Evolutionary conservation across 2,888 invertebrate species (phyloP), one percentile per base, ranked within the genome.

Genomic region (Sesia apiformis): DNA sequence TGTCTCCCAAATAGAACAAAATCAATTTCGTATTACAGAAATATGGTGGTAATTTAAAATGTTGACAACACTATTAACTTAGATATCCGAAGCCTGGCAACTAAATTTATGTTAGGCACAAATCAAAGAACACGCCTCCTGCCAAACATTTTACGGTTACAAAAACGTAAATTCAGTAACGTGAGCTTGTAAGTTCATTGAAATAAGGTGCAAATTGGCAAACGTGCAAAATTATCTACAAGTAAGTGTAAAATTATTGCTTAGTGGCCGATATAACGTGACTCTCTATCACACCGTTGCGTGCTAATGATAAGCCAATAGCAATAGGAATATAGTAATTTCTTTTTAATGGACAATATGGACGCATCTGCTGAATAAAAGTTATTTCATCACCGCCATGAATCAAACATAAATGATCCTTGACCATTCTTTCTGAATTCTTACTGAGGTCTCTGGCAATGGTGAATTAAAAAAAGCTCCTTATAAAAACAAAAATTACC

Each of bases 111-210:
- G 67, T 63, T 59, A 61, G 58, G 61, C 65, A 72, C 65, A 72
- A 67, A 70, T 70, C 67, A 70, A 66, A 67, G 64, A 68, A 66
- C 65, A 69, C 69, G 63, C 65, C 59, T 55, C 42, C 53, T 61
- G 38, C 50, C 5, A 38, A 38, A 50, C 50, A 6, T 50, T 50
- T 4, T 50, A 39, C 41, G 40, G 46, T 46, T 46, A 5, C 4
- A 23, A 6, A 46, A 46, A n/a, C 7, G 4, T 5, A 46, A 46
- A 46, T 4, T 4, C 7, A 46, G 23, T 5, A 8, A 8, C 7
- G n/a, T 46, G 4, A 46, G 23, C n/a, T 23, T 23, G 4, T 55
- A 43, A 43, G 6, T 6, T 39, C 2, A 38, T 4, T 50, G 55
- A 51, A 42, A 42, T 52, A 62, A 54, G 56, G 58, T 55, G 49